Evolutionary conservation across 2,888 invertebrate genomes (phyloP), one percentile per base, ranked within the genome.

Genomic region (Phortica magna): DNA sequence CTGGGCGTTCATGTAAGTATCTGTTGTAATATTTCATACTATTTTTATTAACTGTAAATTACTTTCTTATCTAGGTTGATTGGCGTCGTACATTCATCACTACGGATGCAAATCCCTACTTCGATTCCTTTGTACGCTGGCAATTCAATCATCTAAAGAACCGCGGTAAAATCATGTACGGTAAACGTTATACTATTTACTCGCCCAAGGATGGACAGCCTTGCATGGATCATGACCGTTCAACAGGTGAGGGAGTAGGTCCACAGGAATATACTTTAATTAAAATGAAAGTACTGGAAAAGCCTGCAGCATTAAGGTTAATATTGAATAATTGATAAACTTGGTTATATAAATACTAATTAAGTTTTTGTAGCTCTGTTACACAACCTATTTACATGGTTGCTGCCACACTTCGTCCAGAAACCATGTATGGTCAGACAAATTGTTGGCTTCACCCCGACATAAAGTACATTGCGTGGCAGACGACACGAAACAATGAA

Each of bases 401-500:
- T 12, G 99, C 99, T 19, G 99, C 99, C 9, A 99, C 99, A 6
- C 93, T 99, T n/a, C 94, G 99, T 77, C 99, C 99, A 0, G 99
- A 99, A 93, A 99, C 99, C 0, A 99, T 99, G 99, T 99, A 99
- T 90, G 99, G 99, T 0, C 99, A 99, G 93, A 99, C 99, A 0
- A 99, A 99, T 91, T 99, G 99, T 91, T 99, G 99, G 98, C 92
- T 99, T 4, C 96, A 96, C 89, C 99, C 99, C 0, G 98, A 99
- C 89, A 96, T 99, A 90, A 95, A 94, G 82, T 99, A 99, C 90
- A 95, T 99, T 81, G 98, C 96, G 0, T 97, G 98, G 91, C 93
- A 95, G 88, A 95, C 95, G 0, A 93, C 93, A 14, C 93, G 93
- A 61, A 93, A 93, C 59, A 93, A 93, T 67, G 97, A 98, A 79